Percentiles rank a stretch among this genome's conserved stretches.
Conservation (phyloP, 2,888 invertebrate genomes). For the Erannis defoliaria region DNA sequence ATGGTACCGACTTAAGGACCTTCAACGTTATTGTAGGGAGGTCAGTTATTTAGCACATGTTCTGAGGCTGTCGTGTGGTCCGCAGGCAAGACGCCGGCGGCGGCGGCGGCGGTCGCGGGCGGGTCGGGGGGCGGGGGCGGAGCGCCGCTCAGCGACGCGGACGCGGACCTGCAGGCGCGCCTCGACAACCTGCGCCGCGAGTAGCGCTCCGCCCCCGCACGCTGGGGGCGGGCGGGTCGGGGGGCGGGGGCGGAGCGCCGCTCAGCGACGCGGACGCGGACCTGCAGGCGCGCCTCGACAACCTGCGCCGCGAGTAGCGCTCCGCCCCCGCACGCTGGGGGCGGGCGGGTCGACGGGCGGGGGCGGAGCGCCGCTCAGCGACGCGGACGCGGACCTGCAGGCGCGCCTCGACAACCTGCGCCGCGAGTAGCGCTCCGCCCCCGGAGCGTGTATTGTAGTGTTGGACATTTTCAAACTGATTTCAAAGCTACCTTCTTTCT, state of each 20-base stretch:
- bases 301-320: slow-evolving; percentile 93
- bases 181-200: slow-evolving; percentile 97
- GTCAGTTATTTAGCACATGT: too few relatives aligned
- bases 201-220: slow-evolving; percentile 72
- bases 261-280: slow-evolving; percentile 97
- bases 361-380: slow-evolving; percentile 84
- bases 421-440: slow-evolving; percentile 88
- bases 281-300: slow-evolving; percentile 98
- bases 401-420: slow-evolving; percentile 98
- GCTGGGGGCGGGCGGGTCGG: slow-evolving; percentile 68
- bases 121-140: slow-evolving; percentile 73
- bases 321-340: slow-evolving; percentile 45
- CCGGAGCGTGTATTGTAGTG: too few relatives aligned
- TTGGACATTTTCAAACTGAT: too few relatives aligned
- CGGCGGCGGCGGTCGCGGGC: slow-evolving; percentile 77
- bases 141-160: slow-evolving; percentile 91
- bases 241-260: slow-evolving; percentile 72
- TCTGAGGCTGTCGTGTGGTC: background rate
- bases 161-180: slow-evolving; percentile 98
- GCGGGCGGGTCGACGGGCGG: slow-evolving; percentile 77
- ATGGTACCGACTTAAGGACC: too few relatives aligned
- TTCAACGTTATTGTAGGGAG: too few relatives aligned
- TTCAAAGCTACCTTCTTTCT: too few relatives aligned
- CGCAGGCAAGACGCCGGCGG: slow-evolving; percentile 88
- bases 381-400: slow-evolving; percentile 98